Evolutionary conservation across 2,113 vertebrate species (phyloP).

Genomic region (Phoxinus phoxinus): DNA sequence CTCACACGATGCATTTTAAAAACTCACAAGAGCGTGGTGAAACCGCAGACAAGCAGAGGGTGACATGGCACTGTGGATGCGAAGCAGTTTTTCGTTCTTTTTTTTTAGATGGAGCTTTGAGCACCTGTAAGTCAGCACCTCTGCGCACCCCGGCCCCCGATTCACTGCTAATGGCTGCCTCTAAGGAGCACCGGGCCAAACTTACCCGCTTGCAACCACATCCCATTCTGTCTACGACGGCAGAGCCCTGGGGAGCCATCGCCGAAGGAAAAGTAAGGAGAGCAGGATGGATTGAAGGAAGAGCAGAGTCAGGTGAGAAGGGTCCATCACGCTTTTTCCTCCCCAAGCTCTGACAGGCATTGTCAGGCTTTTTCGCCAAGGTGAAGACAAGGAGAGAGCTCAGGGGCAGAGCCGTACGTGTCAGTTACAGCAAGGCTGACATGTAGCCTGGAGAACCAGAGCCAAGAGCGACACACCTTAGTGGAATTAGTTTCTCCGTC

Average conservation of each 20-base stretch:
- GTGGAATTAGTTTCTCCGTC: conserved; percentile 32
- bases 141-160: neutral
- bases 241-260: conserved; percentile 39
- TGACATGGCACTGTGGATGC: conserved; percentile 2
- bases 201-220: conserved; percentile 34
- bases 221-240: conserved; percentile 39
- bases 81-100: neutral
- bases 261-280: conserved; percentile 24
- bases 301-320: neutral
- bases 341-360: conserved; percentile 26
- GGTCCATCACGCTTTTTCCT: neutral
- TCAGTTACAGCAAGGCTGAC: conserved; percentile 30
- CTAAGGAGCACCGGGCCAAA: conserved; percentile 16
- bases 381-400: conserved; percentile 53
- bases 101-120: conserved; percentile 5
- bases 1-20: conserved; percentile 18
- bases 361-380: conserved; percentile 57
- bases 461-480: conserved; percentile 12
- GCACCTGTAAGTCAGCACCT: conserved; percentile 44
- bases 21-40: neutral
- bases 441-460: conserved; percentile 35
- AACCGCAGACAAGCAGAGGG: neutral
- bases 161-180: conserved; percentile 40
- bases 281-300: neutral
- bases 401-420: conserved; percentile 19